Base-by-base conservation (phyloP, 2,797 vertebrate species). In the Simalia tracyae region DNA sequence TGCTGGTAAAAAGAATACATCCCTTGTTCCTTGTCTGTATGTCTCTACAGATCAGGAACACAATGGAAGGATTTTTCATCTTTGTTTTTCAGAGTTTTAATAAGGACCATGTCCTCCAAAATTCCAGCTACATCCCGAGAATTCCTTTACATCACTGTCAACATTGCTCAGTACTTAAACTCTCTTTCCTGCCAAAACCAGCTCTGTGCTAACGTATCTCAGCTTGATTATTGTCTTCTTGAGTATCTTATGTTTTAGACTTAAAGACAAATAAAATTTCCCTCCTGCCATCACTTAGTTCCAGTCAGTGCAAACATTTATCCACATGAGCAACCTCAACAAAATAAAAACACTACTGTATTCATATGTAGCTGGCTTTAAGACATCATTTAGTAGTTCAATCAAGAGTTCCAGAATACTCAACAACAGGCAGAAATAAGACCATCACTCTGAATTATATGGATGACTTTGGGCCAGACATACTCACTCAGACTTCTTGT, bases 301-400 rank as follows among this genome's bases (percentile, higher is more conserved):
- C 59, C 86, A 84, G 86, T 64, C 86, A 88, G 28, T 64, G 91
- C 91, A 88, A 88, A 91, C 86, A 91, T 88, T 63, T 91, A 84
- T 60, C 56, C 42, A 88, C 19, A 56, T 88, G 91, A 87, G 19
- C 36, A 91, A 88, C n/a, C 46, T 84, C 68, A 91, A 61, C 81
- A 50, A 31, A 88, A 88, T 64, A 88, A 88, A 91, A 84, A 91
- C 46, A 19, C 59, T 84, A 81, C 36, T 46, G 19, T 46, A 91
- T 88, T 91, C 91, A 88, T 56, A 36, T 88, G 60, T 66, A 24
- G 4, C 6, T 90, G 50, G 26, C 26, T 86, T 63, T 54, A 84
- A 91, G 68, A 84, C 42, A 84, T 24, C 8, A 59, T 60, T 72
- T 56, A 60, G 15, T 68, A 26, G 8, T 87, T 68, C 84, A 42